A percentile compares a stretch with the other conserved stretches of the same genome.
phyloP scores from a whole-genome alignment of 2,797 vertebrate species.

The Ptychobarbus kaznakovi region DNA sequence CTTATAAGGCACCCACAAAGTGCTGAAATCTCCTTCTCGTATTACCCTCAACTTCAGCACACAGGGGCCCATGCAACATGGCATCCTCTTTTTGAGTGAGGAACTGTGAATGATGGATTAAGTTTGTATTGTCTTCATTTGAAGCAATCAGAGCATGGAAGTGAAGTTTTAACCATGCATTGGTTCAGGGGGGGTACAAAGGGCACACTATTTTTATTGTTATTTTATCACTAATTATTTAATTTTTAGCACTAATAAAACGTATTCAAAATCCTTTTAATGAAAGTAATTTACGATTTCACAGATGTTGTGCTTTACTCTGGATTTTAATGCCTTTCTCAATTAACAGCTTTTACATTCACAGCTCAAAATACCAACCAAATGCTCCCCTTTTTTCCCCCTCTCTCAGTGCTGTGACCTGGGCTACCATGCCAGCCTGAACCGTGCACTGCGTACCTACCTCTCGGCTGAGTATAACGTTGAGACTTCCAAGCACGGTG shows the following conservation, averaged over 20 bases:
- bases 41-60: not conserved
- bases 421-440: slow-evolving; percentile 96
- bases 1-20: not conserved
- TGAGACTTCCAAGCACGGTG: slow-evolving; percentile 92
- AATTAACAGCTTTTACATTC: not conserved
- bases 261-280: not conserved
- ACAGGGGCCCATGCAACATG: not conserved
- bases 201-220: not conserved
- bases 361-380: slow-evolving; percentile 2
- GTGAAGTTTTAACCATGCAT: slow-evolving; percentile 1
- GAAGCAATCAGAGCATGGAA: not conserved
- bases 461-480: slow-evolving; percentile 95
- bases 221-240: not conserved
- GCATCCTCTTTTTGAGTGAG: not conserved
- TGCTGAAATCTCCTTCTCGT: not conserved
- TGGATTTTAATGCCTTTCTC: not conserved
- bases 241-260: not conserved
- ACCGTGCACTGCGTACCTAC: slow-evolving; percentile 94
- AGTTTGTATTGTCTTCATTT: slow-evolving; percentile 8
- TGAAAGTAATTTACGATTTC: not conserved
- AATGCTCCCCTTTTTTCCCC: slow-evolving; percentile 18
- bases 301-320: not conserved
- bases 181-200: slow-evolving; percentile 3
- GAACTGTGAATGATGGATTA: not conserved
- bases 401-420: slow-evolving; percentile 93